phyloP scores from a whole-genome alignment of 2,113 vertebrate genomes.

The Australoheros scitulus region DNA sequence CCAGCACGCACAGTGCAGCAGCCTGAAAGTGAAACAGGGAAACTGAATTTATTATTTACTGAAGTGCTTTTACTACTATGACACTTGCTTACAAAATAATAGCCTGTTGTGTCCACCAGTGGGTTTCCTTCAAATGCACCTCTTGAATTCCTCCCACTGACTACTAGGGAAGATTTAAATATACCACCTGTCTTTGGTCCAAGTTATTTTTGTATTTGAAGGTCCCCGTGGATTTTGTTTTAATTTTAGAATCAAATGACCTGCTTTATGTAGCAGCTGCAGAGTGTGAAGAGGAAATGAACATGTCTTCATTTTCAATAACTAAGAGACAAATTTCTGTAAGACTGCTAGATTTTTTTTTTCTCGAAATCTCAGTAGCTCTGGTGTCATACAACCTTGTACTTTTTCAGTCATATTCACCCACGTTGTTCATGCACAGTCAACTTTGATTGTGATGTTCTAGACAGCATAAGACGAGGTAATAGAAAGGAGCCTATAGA shows the following conservation, averaged over 20 bases:
- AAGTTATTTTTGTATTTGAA: conserved; percentile 36
- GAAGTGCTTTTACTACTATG: neutral
- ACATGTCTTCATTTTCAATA: neutral
- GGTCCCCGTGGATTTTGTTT: neutral
- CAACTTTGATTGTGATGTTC: conserved; percentile 32
- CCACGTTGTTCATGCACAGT: conserved; percentile 7
- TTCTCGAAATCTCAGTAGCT: neutral
- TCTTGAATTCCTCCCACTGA: neutral
- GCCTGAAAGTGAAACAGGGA: neutral
- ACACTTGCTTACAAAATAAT: neutral
- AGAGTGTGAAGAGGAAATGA: neutral
- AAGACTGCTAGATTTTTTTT: neutral
- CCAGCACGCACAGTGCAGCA: neutral
- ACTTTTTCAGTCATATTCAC: neutral
- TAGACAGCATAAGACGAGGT: conserved; percentile 4
- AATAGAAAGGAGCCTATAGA: conserved; percentile 45
- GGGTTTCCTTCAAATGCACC: neutral
- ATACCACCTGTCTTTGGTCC: neutral
- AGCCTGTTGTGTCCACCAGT: neutral
- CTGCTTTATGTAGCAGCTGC: neutral
- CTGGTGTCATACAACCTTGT: neutral
- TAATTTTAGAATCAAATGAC: conserved; percentile 29
- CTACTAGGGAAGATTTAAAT: neutral
- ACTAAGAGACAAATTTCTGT: neutral
- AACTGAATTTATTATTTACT: neutral